Conservation (phyloP, 2,113 vertebrate genomes). For the Ammodytes marinus region DNA sequence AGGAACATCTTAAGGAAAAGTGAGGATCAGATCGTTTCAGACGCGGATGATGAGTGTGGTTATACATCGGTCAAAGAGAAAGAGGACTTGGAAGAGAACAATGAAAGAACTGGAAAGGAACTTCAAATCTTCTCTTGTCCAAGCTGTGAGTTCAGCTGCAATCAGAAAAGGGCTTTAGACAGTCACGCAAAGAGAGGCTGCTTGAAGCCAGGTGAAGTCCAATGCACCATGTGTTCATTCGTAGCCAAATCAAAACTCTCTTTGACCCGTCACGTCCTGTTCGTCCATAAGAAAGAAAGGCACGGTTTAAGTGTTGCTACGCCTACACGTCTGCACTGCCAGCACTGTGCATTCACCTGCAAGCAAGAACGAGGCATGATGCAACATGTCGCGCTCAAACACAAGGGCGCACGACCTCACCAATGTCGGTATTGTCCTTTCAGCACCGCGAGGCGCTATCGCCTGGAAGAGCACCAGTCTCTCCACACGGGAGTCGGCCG, state of each 20-base stretch:
- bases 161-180: conserved; percentile 87
- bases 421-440: conserved; percentile 91
- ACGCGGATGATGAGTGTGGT: background rate
- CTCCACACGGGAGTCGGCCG: conserved; percentile 93
- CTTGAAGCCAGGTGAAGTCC: conserved; percentile 80
- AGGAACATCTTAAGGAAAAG: conserved; percentile 6
- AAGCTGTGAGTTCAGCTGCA: conserved; percentile 89
- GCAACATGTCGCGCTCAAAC: conserved; percentile 90
- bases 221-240: conserved; percentile 87
- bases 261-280: conserved; percentile 82
- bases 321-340: conserved; percentile 72
- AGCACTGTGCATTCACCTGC: conserved; percentile 88
- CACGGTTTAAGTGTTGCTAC: background rate
- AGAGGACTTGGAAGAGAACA: conserved; percentile 1
- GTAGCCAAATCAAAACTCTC: conserved; percentile 81
- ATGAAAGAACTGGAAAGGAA: background rate
- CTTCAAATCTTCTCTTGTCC: conserved; percentile 83
- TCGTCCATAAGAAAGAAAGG: conserved; percentile 76
- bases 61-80: background rate
- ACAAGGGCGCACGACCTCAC: conserved; percentile 88
- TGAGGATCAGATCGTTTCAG: background rate
- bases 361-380: conserved; percentile 89
- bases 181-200: conserved; percentile 89
- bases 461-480: conserved; percentile 93
- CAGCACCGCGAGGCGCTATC: conserved; percentile 91